Evolutionary conservation across 23 tunicate species (phyloP), one percentile per base, ranked within the genome.

Genomic region (Phallusia fumigata): DNA sequence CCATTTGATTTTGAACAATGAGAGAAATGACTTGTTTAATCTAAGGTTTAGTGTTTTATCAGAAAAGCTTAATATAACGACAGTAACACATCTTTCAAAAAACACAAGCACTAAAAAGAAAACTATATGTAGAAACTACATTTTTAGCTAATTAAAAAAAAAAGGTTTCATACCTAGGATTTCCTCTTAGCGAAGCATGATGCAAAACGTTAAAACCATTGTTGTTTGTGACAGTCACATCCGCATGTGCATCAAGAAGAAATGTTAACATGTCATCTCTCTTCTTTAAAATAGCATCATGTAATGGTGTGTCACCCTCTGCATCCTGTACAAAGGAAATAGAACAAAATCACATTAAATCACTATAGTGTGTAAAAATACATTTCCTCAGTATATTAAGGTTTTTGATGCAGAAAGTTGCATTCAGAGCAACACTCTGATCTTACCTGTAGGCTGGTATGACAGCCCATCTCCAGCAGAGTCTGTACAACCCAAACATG

Each of bases 201-300:
- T 96, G 99, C 24, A 96, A 50, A 11, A 96, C 99, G 52, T 96
- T 96, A 78, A 96, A 90, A 18, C 99, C 99, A 86, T 90, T 87
- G 90, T 90, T 88, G 82, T 96, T 91, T 65, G 96, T 85, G 31
- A 91, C 97, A 5, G 96, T 88, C 76, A 91, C 96, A 80, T 96
- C 99, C 52, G 99, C 99, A 72, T 86, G 86, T 6, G 90, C 93
- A 65, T 85, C 96, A 35, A 96, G 88, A 72, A 96, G 79, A 22
- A 96, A 78, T 76, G 87, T 81, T 32, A 96, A 65, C 88, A 96
- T 82, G 84, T 96, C 99, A 79, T 96, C 99, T 45, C 99, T 77
- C 85, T 91, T 91, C 58, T 91, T 91, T 24, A 89, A 79, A 65
- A 96, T 87, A 0, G 96, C 93, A 76, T 96, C 96, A 75, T 96